These are phyloP conservation scores for Drosophila lacteicornis DNA, from an alignment of 1,140 invertebrate species.

Conservation along the genomic window DNA sequence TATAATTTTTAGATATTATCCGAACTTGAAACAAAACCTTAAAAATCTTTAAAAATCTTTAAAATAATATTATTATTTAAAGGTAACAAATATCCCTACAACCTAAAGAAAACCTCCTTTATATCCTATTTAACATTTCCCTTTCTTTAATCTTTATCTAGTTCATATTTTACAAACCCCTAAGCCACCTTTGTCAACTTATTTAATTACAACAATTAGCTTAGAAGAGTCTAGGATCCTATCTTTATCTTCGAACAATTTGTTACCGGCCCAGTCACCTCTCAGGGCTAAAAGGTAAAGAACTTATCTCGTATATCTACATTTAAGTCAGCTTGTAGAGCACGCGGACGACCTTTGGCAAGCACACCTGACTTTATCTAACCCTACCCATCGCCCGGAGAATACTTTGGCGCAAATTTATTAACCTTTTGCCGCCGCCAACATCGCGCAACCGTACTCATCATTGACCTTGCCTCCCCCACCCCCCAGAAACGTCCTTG, in stretches of 20 bases:
- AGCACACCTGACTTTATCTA: slow-evolving; percentile 18
- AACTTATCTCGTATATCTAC: slow-evolving; percentile 14
- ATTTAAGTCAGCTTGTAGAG: slow-evolving; percentile 1
- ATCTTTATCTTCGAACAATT: slow-evolving; percentile 14
- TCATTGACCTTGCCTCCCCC: slow-evolving; percentile 4
- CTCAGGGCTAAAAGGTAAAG: background rate
- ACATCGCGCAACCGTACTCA: slow-evolving; percentile 5
- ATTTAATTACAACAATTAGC: slow-evolving; percentile 14
- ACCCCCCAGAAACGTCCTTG: slow-evolving; percentile 2
- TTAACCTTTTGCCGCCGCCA: slow-evolving; percentile 7
- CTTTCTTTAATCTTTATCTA: too few species aligned
- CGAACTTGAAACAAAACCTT: background rate
- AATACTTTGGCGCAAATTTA: slow-evolving; percentile 28
- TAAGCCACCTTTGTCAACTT: background rate
- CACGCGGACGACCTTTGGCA: slow-evolving; percentile 8
- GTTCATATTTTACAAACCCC: background rate
- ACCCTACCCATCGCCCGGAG: background rate
- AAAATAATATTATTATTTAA: background rate
- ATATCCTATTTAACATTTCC: too few species aligned
- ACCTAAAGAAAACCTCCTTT: background rate
- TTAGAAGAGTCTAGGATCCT: too few species aligned
- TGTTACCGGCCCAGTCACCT: background rate
- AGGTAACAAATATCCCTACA: too few species aligned
- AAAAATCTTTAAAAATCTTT: too few species aligned
- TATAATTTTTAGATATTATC: background rate